A percentile compares a stretch with the other conserved stretches of the same genome.
Evolutionary conservation across 1,140 invertebrate genomes (phyloP).

Genomic region (Papilio xuthus): DNA sequence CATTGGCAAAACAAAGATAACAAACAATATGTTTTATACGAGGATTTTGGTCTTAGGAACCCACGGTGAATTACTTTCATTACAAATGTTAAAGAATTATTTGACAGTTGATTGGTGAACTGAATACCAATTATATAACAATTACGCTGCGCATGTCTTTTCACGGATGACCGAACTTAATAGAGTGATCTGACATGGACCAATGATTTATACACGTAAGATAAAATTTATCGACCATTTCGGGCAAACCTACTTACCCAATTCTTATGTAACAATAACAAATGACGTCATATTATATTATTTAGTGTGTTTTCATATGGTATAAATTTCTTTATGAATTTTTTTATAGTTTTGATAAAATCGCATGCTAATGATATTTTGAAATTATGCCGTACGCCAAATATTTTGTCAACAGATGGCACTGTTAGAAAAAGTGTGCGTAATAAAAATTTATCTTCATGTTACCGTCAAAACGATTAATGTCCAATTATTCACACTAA

Average conservation of each 20-base stretch:
- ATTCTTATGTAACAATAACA: constrained; percentile 11
- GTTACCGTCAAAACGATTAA: too few relatives aligned
- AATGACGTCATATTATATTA: neutral
- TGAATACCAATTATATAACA: constrained; percentile 17
- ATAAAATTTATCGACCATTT: constrained; percentile 19
- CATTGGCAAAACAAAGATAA: too few relatives aligned
- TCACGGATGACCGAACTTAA: constrained; percentile 11
- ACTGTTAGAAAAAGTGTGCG: too few relatives aligned
- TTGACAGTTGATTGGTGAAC: neutral
- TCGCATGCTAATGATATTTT: too few relatives aligned
- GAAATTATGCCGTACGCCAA: too few relatives aligned
- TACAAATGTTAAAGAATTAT: neutral
- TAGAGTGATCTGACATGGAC: constrained; percentile 10
- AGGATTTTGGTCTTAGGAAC: too few relatives aligned
- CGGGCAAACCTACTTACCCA: constrained; percentile 25
- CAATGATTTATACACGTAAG: constrained; percentile 4
- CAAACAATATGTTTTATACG: too few relatives aligned
- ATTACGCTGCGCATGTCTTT: neutral
- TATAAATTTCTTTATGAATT: neutral
- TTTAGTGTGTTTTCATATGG: neutral
- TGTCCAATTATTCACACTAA: too few relatives aligned
- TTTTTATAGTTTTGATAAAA: neutral
- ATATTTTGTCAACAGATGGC: too few relatives aligned
- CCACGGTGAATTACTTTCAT: neutral
- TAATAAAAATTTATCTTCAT: neutral